These are phyloP conservation scores for Pachycephus smyrnensis DNA, from an alignment of 2,888 invertebrate species.

Conservation along the genomic window DNA sequence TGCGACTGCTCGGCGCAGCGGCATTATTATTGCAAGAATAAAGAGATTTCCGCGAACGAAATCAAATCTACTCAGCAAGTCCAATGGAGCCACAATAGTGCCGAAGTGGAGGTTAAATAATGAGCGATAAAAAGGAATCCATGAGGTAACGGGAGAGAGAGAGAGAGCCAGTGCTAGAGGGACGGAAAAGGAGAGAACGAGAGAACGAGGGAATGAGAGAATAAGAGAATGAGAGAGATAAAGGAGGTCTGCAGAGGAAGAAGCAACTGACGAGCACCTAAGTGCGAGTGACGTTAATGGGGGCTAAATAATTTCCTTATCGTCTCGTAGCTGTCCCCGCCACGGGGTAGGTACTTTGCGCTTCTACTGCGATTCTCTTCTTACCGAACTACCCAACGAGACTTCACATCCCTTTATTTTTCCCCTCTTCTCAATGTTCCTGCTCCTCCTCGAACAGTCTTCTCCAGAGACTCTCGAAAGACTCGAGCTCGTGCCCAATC, in stretches of 20 bases:
- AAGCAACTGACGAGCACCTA: slow-evolving; percentile 29
- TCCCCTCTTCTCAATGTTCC: background rate
- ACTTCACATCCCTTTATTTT: slow-evolving; percentile 5
- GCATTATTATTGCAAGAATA: slow-evolving; percentile 44
- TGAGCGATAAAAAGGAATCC: slow-evolving; percentile 42
- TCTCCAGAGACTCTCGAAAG: no score
- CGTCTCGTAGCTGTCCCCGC: slow-evolving; percentile 39
- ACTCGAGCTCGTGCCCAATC: no score
- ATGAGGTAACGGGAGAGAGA: slow-evolving; percentile 24
- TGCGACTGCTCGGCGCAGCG: slow-evolving; percentile 2
- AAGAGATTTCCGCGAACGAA: slow-evolving; percentile 43
- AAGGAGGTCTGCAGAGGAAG: slow-evolving; percentile 30
- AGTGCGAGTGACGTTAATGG: slow-evolving; percentile 63
- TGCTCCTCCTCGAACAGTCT: background rate
- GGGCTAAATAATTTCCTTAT: slow-evolving; percentile 60
- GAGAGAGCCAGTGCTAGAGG: background rate
- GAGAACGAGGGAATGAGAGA: slow-evolving; percentile 4
- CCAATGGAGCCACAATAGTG: slow-evolving; percentile 15
- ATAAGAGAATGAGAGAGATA: slow-evolving; percentile 17
- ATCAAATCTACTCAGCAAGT: slow-evolving; percentile 40
- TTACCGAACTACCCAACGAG: background rate
- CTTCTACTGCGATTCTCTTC: background rate
- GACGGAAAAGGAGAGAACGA: background rate
- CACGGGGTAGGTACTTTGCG: background rate
- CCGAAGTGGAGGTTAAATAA: slow-evolving; percentile 46